Base-by-base conservation (phyloP, 2,797 vertebrate species). In the Acrossocheilus fasciatus region DNA sequence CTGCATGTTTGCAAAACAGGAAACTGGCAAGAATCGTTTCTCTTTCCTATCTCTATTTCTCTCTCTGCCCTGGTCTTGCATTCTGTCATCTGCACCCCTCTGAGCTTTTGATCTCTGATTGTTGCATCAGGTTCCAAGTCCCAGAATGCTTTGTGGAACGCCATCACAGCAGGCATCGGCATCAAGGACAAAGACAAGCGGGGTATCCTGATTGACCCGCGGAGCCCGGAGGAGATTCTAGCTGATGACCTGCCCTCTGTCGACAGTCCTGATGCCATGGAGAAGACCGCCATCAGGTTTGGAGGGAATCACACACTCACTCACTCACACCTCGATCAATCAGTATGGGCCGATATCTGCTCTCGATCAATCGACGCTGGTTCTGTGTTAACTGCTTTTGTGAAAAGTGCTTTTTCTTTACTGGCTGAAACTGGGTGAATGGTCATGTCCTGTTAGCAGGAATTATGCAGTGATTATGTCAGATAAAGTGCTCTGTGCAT, bases 201-300 rank as follows among this genome's bases (percentile, higher is more conserved):
- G 0, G 95, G 92, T 1, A 96, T 96, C 57, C 66, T 94, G 81
- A 94, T 89, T 0, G 97, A 98, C 87, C 93, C 93, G 0, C 95
- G 96, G 17, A 95, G 94, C 54, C 95, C 96, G 0, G 97, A 98
- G 89, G 97, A 99, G 93, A 97, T 98, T 90, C 91, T 98, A 86
- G 96, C 97, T 0, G 97, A 98, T 86, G 97, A 97, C 59, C 88
- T 98, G 64, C 97, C 96, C 0, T 89, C 93, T 0, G 87, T 95
- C 4, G 96, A 98, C 57, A 96, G 95, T 78, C 94, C 97, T 0
- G 97, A 97, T 7, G 96, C 96, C 3, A 90, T 98, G 91, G 96
- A 97, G 93, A 97, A 97, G 94, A 96, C 96, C 0, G 97, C 97
- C 64, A 96, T 97, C 95, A 98, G 98, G 97, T 97, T 93, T 94